Conservation (phyloP, 2,888 invertebrate genomes). For the Dascillus cervinus region DNA sequence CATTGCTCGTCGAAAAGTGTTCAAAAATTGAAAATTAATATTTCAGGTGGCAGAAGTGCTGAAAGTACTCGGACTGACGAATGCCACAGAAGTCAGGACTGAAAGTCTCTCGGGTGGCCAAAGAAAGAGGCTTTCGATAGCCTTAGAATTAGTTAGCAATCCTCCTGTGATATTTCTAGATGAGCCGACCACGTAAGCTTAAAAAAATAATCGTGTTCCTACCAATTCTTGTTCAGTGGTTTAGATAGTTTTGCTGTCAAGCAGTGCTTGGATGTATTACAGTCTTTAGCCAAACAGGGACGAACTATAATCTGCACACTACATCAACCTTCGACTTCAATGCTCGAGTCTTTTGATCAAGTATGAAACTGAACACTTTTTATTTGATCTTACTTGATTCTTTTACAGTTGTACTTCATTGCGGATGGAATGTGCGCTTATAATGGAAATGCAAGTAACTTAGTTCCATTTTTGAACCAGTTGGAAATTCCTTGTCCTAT, state of each 20-base stretch:
- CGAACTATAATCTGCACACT: constrained; percentile 72
- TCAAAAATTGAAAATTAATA: too few relatives aligned
- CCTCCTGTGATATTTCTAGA: constrained; percentile 76
- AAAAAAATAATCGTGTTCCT: neutral
- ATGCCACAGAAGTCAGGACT: constrained; percentile 57
- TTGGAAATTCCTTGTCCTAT: constrained; percentile 78
- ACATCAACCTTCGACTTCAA: constrained; percentile 73
- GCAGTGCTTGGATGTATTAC: constrained; percentile 61
- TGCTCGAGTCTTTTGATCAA: constrained; percentile 68
- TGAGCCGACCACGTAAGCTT: constrained; percentile 71
- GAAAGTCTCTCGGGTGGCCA: constrained; percentile 70
- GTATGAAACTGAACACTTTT: too few relatives aligned
- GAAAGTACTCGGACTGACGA: constrained; percentile 59
- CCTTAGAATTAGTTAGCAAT: constrained; percentile 72
- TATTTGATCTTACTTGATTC: too few relatives aligned
- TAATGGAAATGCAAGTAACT: constrained; percentile 70
- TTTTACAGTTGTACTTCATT: constrained; percentile 59
- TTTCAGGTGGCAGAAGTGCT: constrained; percentile 66
- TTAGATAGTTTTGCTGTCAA: constrained; percentile 67
- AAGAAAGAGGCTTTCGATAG: constrained; percentile 67
- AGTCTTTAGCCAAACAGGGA: constrained; percentile 61
- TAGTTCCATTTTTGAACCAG: constrained; percentile 70
- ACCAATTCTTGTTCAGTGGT: constrained; percentile 49
- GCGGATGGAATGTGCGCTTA: constrained; percentile 84
- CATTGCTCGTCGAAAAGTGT: too few relatives aligned